These are phyloP conservation scores for Orthosia gracilis DNA, from an alignment of 2,888 invertebrate species.

Conservation along the genomic window DNA sequence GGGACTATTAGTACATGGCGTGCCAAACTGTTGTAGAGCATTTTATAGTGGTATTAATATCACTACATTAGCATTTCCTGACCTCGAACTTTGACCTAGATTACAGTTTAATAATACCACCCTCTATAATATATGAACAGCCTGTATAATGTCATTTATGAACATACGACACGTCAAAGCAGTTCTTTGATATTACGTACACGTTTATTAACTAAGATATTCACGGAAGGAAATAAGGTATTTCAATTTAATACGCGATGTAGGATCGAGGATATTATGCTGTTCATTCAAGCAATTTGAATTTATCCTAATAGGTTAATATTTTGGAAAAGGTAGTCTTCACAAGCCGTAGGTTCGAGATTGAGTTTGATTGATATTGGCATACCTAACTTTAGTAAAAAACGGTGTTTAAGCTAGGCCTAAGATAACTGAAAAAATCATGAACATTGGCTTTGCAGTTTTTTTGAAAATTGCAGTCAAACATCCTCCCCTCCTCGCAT, in stretches of 20 bases:
- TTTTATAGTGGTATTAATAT: constrained; percentile 49
- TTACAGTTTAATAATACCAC: constrained; percentile 41
- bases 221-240: constrained; percentile 14
- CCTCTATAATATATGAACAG: neutral
- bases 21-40: constrained; percentile 46
- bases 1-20: constrained; percentile 44
- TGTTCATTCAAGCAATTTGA: constrained; percentile 5
- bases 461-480: no score
- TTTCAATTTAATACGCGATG: neutral
- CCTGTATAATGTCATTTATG: constrained; percentile 13
- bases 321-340: constrained; percentile 7
- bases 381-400: neutral
- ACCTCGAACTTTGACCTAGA: constrained; percentile 61
- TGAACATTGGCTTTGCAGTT: neutral
- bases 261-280: neutral
- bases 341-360: neutral
- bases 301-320: neutral
- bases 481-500: no score
- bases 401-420: neutral
- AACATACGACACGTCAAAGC: constrained; percentile 17
- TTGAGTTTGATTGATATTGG: neutral
- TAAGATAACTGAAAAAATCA: neutral
- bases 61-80: constrained; percentile 38
- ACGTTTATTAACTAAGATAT: constrained; percentile 15
- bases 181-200: constrained; percentile 35